Conservation (phyloP, 2,888 invertebrate genomes). For the Eurytoma adleriae region DNA sequence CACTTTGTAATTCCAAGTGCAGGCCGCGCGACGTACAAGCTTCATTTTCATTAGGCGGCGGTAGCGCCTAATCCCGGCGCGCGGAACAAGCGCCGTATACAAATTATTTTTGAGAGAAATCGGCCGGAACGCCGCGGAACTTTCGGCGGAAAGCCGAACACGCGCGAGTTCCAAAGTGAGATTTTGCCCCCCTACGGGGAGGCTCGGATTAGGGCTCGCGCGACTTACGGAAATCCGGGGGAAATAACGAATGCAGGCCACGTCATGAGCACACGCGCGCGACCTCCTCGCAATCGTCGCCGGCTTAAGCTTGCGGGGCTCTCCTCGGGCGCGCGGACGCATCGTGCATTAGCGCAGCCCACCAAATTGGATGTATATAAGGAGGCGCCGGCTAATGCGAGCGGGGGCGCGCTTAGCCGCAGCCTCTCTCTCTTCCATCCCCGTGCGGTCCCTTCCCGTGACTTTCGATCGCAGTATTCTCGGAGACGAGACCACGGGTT, state of each 20-base stretch:
- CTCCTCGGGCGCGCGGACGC: neutral
- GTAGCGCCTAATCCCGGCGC: slow-evolving; percentile 10
- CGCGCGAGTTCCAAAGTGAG: slow-evolving; percentile 44
- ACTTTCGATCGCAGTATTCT: slow-evolving; percentile 33
- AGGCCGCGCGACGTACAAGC: neutral
- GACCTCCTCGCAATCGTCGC: slow-evolving; percentile 23
- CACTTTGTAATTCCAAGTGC: neutral
- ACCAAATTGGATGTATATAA: neutral
- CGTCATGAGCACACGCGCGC: slow-evolving; percentile 2
- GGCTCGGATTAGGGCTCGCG: slow-evolving; percentile 16
- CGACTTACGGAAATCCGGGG: slow-evolving; percentile 7
- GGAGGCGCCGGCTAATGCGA: neutral
- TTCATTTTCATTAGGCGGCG: slow-evolving; percentile 13
- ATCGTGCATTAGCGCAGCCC: neutral
- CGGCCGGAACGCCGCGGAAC: slow-evolving; percentile 7
- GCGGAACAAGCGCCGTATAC: neutral
- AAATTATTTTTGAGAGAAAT: slow-evolving; percentile 43
- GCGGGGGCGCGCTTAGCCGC: neutral
- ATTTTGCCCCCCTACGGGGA: slow-evolving; percentile 6
- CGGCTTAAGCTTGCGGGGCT: slow-evolving; percentile 6
- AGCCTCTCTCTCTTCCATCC: neutral
- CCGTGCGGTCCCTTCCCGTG: neutral
- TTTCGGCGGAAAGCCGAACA: slow-evolving; percentile 26
- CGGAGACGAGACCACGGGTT: slow-evolving; percentile 52
- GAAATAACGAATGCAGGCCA: slow-evolving; percentile 23